A percentile compares a stretch with the other conserved stretches of the same genome.
phyloP scores from a whole-genome alignment of 1,140 invertebrate genomes.

The Temnothorax longispinosus region DNA sequence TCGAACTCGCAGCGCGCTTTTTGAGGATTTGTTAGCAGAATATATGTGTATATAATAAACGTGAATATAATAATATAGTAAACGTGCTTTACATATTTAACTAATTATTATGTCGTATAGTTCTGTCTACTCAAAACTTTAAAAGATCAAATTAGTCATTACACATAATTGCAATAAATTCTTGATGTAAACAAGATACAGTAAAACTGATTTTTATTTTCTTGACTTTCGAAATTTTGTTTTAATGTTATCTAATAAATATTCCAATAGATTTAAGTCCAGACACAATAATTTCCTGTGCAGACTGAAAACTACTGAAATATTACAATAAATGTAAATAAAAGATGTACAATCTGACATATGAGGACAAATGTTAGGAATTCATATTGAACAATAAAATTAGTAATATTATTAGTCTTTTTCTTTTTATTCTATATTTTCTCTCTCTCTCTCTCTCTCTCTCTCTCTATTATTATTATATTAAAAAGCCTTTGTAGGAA shows the following conservation, averaged over 20 bases:
- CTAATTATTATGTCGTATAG: background rate
- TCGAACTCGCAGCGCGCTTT: conserved; percentile 64
- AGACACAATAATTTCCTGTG: background rate
- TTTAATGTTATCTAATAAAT: background rate
- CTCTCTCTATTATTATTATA: background rate
- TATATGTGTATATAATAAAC: conserved; percentile 31
- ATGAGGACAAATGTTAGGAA: background rate
- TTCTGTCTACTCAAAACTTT: background rate
- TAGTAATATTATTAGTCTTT: background rate
- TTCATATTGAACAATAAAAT: background rate
- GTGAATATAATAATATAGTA: background rate
- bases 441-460: background rate
- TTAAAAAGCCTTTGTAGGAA: background rate
- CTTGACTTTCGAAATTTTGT: background rate
- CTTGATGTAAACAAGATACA: background rate
- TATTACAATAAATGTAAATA: conserved; percentile 1
- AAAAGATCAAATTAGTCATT: background rate
- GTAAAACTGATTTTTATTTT: background rate
- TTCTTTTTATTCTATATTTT: background rate
- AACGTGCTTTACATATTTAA: background rate
- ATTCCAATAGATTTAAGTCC: background rate
- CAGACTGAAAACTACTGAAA: background rate
- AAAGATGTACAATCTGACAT: background rate
- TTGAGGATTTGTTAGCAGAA: conserved; percentile 38
- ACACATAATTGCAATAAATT: background rate